These are phyloP conservation scores for Acanthopleura granulata DNA, from an alignment of 2,888 invertebrate genomes.

Conservation along the genomic window DNA sequence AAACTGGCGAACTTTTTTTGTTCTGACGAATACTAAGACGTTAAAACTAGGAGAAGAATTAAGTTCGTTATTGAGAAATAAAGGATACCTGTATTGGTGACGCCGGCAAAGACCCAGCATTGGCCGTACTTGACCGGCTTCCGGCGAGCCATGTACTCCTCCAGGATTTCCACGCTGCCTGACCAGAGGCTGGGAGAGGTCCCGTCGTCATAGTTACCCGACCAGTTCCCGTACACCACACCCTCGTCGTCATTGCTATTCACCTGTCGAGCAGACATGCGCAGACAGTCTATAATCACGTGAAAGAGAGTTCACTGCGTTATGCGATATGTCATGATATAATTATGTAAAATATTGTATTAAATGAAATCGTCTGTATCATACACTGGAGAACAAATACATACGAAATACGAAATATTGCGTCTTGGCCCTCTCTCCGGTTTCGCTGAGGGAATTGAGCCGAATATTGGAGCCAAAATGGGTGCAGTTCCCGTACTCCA, in stretches of 20 bases:
- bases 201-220: slow-evolving; percentile 86
- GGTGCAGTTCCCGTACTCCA: too few species aligned
- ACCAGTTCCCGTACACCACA: slow-evolving; percentile 89
- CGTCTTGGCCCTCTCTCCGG: too few species aligned
- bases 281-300: neutral
- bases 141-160: slow-evolving; percentile 83
- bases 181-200: slow-evolving; percentile 91
- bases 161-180: slow-evolving; percentile 87
- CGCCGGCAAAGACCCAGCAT: slow-evolving; percentile 93
- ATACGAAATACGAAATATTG: too few species aligned
- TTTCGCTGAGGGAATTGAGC: too few species aligned
- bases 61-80: neutral
- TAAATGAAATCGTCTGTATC: too few species aligned
- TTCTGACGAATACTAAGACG: too few species aligned
- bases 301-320: neutral
- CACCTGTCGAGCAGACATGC: slow-evolving; percentile 19
- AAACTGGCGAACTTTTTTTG: neutral
- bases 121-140: slow-evolving; percentile 90
- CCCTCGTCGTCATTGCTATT: slow-evolving; percentile 74
- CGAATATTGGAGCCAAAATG: too few species aligned
- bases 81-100: slow-evolving; percentile 78
- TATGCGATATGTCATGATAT: too few species aligned
- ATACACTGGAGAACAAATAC: too few species aligned
- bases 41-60: too few species aligned
- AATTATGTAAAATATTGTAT: too few species aligned